Conservation (phyloP, 2,888 invertebrate species). For the Athetis lepigone region DNA sequence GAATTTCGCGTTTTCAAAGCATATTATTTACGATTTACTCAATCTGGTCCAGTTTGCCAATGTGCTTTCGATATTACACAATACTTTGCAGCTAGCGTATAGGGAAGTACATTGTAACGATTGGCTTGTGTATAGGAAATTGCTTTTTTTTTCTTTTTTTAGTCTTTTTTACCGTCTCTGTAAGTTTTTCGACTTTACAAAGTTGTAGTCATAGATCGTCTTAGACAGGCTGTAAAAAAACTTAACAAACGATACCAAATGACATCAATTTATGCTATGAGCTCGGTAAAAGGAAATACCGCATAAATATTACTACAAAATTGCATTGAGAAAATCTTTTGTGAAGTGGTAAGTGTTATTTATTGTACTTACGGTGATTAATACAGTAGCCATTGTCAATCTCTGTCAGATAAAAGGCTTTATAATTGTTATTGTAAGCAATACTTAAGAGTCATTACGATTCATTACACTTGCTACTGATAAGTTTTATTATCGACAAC, state of each 20-base stretch:
- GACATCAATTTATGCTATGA: neutral
- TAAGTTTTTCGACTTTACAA: neutral
- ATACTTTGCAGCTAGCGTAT: constrained; percentile 12
- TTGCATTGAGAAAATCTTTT: neutral
- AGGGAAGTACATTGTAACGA: constrained; percentile 1
- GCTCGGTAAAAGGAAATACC: no score
- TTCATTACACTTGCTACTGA: constrained; percentile 33
- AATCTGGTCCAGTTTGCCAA: neutral
- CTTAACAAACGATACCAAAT: neutral
- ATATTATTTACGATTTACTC: neutral
- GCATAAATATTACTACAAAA: no score
- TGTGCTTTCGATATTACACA: neutral
- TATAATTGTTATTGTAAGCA: constrained; percentile 23
- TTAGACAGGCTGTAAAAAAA: neutral
- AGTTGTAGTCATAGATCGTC: neutral
- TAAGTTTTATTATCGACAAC: constrained; percentile 11
- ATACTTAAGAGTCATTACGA: constrained; percentile 34
- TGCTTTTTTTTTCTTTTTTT: neutral
- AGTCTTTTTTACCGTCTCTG: neutral
- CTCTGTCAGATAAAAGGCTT: constrained; percentile 15
- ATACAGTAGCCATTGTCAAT: constrained; percentile 30
- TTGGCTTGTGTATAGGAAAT: neutral
- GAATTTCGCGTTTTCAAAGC: neutral
- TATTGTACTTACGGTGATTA: constrained; percentile 15
- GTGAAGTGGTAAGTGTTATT: neutral